Evolutionary conservation across 2,113 vertebrate species (phyloP).

Genomic region (Noturus placidus): DNA sequence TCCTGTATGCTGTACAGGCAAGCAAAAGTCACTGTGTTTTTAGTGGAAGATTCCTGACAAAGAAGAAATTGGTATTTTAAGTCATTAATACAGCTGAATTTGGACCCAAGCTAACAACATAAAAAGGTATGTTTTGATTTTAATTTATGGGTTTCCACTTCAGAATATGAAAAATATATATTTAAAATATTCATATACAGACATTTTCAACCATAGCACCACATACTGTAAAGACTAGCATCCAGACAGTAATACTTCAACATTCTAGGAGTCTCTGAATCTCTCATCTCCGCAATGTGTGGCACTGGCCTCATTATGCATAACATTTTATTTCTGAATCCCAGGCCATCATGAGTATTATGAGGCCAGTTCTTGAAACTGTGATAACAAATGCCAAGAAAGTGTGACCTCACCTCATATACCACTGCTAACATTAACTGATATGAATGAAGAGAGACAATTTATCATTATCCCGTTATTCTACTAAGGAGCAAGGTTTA

Average conservation of each 20-base stretch:
- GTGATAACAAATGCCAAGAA: conserved; percentile 5
- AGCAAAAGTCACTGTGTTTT: not conserved
- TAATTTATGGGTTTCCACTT: not conserved
- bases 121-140: not conserved
- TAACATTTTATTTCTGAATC: conserved; percentile 43
- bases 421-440: conserved; percentile 22
- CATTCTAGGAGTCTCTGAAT: conserved; percentile 34
- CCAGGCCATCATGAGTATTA: conserved; percentile 37
- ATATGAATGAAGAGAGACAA: not conserved
- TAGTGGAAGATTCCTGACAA: not conserved
- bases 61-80: not conserved
- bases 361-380: conserved; percentile 3
- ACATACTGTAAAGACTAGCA: not conserved
- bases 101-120: not conserved
- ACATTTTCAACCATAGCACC: not conserved
- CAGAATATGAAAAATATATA: no score
- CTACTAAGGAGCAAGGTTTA: not conserved
- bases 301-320: conserved; percentile 38
- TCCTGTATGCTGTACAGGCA: not conserved
- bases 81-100: not conserved
- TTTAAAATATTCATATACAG: not conserved
- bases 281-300: conserved; percentile 13
- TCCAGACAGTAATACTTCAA: not conserved
- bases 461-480: conserved; percentile 4
- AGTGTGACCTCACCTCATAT: not conserved